Evolutionary conservation across 2,888 invertebrate genomes (phyloP), one percentile per base, ranked within the genome.

Genomic region (Thera obeliscata): DNA sequence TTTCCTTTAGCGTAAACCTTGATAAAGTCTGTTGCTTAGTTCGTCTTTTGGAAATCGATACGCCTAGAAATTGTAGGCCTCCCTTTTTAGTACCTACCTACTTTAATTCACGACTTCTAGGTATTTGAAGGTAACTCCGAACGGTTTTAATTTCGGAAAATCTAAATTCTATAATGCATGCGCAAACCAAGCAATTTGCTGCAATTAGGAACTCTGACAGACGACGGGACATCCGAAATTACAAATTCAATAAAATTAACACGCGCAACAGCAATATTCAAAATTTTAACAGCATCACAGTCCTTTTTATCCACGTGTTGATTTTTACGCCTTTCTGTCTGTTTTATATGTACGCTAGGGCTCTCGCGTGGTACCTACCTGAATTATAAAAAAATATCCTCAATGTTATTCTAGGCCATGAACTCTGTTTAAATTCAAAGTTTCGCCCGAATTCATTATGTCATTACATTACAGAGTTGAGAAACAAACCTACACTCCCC

Each of bases 21-120:
- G n/a, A 1, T 12, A 41, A n/a, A 41, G 2, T 56, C 9, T 3
- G 4, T 5, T 7, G 22, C 7, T 50, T 11, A 4, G 12, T 49
- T 7, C 7, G 2, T 22, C 22, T 22, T 50, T 22, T 49, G 48
- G 50, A 49, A 5, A n/a, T 49, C 48, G 48, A n/a, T n/a, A 12
- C 38, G 38, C 41, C 38, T n/a, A 48, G 48, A n/a, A 58, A 7
- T 56, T 56, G 7, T 54, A 67, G 70, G 72, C 77, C 78, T 75
- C 81, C 79, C 78, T 81, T 76, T 81, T 9, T 46, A 9, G 9
- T 9, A 9, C 43, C 43, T 81, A 77, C 56, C 58, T 66, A 48
- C 61, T 61, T 12, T 35, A 55, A 52, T 62, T 64, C 54, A 55
- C 58, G 48, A 54, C 46, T n/a, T 4, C 7, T 64, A 54, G 41